phyloP scores from a whole-genome alignment of 2,888 invertebrate genomes.

The Machimus atricapillus region DNA sequence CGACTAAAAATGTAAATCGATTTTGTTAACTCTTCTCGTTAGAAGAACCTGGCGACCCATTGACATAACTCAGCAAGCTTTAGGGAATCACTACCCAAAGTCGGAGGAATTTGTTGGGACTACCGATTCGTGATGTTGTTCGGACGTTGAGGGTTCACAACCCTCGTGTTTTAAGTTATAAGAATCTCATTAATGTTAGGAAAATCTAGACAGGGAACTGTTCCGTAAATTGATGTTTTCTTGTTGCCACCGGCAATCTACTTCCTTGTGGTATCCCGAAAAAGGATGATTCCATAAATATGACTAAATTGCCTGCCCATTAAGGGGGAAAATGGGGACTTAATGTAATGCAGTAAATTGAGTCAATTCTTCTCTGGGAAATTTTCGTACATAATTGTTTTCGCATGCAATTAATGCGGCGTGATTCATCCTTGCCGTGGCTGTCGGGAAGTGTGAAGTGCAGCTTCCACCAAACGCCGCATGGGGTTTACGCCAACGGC shows the following conservation, averaged over 20 bases:
- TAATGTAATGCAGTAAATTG: neutral
- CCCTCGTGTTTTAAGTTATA: neutral
- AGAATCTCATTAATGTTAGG: neutral
- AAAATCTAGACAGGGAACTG: neutral
- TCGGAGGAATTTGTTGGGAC: neutral
- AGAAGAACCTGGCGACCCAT: neutral
- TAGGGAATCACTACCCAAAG: neutral
- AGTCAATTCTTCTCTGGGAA: neutral
- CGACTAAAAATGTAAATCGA: neutral
- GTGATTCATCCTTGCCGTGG: neutral
- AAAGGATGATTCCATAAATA: neutral
- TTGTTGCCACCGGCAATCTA: neutral
- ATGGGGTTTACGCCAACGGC: neutral
- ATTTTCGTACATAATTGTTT: neutral
- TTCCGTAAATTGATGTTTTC: neutral
- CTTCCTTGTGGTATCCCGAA: neutral
- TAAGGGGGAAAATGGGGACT: neutral
- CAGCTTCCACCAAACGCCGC: neutral
- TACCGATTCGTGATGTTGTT: neutral
- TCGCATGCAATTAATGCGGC: neutral
- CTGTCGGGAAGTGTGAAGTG: neutral
- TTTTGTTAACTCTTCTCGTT: neutral
- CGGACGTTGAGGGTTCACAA: neutral
- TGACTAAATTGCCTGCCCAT: neutral
- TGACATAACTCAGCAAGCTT: neutral